phyloP scores from a whole-genome alignment of 2,113 vertebrate species.

The Vulpes ferrilata region DNA sequence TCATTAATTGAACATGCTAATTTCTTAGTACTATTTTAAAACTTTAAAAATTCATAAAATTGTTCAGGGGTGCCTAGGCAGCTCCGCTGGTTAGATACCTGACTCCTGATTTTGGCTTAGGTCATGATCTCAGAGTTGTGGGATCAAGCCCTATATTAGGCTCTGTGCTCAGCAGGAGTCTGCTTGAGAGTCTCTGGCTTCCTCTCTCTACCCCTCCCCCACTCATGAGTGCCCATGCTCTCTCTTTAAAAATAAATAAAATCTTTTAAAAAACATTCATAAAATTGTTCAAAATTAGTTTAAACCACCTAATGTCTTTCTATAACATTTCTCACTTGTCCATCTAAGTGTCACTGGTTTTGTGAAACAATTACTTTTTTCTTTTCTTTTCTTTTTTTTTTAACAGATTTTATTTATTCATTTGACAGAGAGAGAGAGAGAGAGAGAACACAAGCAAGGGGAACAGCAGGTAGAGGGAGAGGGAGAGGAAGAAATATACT shows the following conservation, averaged over 20 bases:
- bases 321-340: neutral
- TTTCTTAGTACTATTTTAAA: neutral
- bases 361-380: neutral
- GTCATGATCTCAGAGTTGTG: neutral
- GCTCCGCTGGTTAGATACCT: neutral
- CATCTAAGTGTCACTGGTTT: neutral
- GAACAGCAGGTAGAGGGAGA: no score
- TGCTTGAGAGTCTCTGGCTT: neutral
- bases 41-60: slow-evolving; percentile 16
- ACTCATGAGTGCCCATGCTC: neutral
- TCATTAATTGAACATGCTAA: neutral
- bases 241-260: neutral
- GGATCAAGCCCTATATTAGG: neutral
- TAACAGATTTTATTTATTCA: no score
- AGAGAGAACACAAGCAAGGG: no score
- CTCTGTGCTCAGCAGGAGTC: neutral
- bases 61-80: neutral
- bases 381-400: no score
- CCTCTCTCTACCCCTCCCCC: neutral
- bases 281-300: slow-evolving; percentile 12
- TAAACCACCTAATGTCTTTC: slow-evolving; percentile 12
- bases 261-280: neutral
- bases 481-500: no score
- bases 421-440: no score
- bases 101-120: neutral